Conservation (phyloP, 2,888 invertebrate species). For the Loripinus fragilis region DNA sequence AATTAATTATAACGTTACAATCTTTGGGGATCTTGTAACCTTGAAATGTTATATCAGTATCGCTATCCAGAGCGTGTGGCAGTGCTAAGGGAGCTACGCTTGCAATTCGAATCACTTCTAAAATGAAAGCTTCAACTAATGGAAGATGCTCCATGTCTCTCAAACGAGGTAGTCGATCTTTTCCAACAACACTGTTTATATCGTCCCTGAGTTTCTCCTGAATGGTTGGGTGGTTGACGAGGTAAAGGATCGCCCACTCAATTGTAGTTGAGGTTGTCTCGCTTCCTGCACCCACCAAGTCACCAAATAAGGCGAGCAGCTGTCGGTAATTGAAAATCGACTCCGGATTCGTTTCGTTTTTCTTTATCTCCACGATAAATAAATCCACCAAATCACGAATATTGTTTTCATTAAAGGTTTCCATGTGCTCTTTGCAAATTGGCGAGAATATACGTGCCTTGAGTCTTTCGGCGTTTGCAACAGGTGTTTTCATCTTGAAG, state of each 20-base stretch:
- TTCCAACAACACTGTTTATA: conserved; percentile 21
- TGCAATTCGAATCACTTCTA: conserved; percentile 79
- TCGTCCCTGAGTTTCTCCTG: neutral
- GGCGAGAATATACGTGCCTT: conserved; percentile 5
- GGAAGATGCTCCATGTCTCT: conserved; percentile 40
- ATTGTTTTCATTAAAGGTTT: conserved; percentile 44
- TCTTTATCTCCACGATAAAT: conserved; percentile 40
- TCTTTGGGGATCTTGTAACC: conserved; percentile 72
- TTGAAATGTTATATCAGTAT: conserved; percentile 58
- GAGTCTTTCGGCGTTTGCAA: conserved; percentile 7
- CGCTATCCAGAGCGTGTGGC: conserved; percentile 63
- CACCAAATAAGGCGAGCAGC: conserved; percentile 34
- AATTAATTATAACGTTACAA: conserved; percentile 62
- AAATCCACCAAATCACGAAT: conserved; percentile 53
- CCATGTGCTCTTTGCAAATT: conserved; percentile 39
- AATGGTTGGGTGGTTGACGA: conserved; percentile 25
- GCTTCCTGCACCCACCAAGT: conserved; percentile 53
- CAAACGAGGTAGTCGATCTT: conserved; percentile 25
- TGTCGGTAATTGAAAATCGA: conserved; percentile 15
- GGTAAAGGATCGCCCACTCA: conserved; percentile 42
- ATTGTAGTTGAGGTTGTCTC: conserved; percentile 54
- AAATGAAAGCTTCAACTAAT: conserved; percentile 54
- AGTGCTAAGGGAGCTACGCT: conserved; percentile 80
- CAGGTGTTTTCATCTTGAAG: conserved; percentile 25
- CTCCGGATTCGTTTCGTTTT: neutral